Evolutionary conservation across 1,140 invertebrate species (phyloP), one percentile per base, ranked within the genome.

Genomic region (Zaprionus gabonicus): DNA sequence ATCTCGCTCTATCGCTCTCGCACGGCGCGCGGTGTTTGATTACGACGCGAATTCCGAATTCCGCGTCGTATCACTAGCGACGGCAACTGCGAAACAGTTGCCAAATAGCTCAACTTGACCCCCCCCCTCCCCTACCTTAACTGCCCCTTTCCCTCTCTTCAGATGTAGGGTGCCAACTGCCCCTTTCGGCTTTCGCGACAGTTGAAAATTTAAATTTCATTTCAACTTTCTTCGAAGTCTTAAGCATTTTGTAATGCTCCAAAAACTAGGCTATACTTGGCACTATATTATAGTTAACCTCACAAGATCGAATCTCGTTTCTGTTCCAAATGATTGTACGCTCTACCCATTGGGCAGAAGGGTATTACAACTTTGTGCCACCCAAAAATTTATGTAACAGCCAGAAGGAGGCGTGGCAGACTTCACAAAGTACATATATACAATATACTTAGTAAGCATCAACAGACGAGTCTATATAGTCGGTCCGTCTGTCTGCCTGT

Each of bases 21-120:
- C 75, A 74, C 41, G n/a, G 41, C 7, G 41, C 3, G 13, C 41
- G 41, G 80, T 78, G 75, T 83, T 83, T 78, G 80, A 78, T 88
- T 88, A 72, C 76, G 70, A 31, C 41, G 41, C 3, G 31, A 70
- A 69, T 72, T 78, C 57, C 69, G 41, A 46, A 46, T 46, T 10
- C 66, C 27, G 27, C 20, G 15, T 51, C 73, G 59, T 88, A 86
- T 80, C 80, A 82, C 38, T 13, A 25, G 46, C 46, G 56, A 66
- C 17, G 56, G 44, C 23, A 53, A 67, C 17, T 46, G 57, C 76
- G 51, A 81, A 77, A 75, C 34, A 59, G 31, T 51, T 73, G 41
- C 59, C 55, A 75, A 56, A 71, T 34, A 36, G 41, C n/a, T 46
- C 15, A 41, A 15, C 38, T 41, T 15, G 1, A 13, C 36, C 36